Base-by-base conservation (phyloP, 2,888 invertebrate species). In the Drosophila yooni region DNA sequence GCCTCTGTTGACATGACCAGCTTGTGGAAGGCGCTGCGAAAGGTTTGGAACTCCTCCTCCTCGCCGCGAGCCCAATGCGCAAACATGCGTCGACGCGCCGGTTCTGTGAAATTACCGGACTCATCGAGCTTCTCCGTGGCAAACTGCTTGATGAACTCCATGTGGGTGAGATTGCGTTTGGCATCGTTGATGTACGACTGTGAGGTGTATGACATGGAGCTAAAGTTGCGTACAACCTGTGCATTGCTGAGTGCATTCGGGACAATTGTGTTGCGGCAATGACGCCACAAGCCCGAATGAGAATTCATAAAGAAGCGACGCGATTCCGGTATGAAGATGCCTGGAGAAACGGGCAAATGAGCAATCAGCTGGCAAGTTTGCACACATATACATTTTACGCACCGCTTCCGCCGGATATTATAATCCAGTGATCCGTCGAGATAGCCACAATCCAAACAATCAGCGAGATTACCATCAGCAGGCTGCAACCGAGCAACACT, bases 381-480 rank as follows among this genome's bases (percentile, higher is more conserved):
- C 34, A 10, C 8, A 13, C 29, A 25, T 25, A 5, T 11, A 43
- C 3, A 13, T 40, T 13, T 0, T n/a, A 51, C 79, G 61, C 77
- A 93, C 93, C 93, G 76, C 76, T 71, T 33, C 89, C 85, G 59
- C 93, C 93, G 2, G 92, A 90, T 72, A 96, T 94, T 51, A 94
- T 94, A 82, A 95, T 95, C 97, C 97, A 97, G 88, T 95, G 95
- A 89, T 96, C 95, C 4, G 96, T 96, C 74, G 96, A 94, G 56
- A 97, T 95, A 29, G 97, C 96, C 18, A 95, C 93, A 52, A 96
- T 95, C 97, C 97, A 97, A 48, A 96, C 91, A 62, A 96, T 94
- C 5, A 95, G 94, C 31, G 95, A 95, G 0, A 96, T 85, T 0
- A 96, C 95, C 52, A 96, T 94, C 15, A 96, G 93, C 15, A 95